Percentiles rank a stretch among this genome's conserved stretches.
phyloP scores from a whole-genome alignment of 1,140 invertebrate genomes.

The Drosophila truncata region DNA sequence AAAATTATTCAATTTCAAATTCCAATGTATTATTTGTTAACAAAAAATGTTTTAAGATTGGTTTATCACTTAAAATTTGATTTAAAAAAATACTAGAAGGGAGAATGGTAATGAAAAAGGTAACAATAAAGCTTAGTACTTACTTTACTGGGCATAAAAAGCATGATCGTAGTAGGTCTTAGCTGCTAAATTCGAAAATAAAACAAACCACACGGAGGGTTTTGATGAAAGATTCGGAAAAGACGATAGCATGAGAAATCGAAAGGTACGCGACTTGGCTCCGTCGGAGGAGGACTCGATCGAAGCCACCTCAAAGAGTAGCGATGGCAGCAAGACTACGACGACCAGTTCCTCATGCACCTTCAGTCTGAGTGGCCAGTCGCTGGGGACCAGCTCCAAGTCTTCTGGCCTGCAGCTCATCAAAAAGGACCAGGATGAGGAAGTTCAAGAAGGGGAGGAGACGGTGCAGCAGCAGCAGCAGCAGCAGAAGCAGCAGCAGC shows the following conservation, averaged over 20 bases:
- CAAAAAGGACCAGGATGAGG: neutral
- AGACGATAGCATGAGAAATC: slow-evolving; percentile 48
- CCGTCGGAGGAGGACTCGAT: slow-evolving; percentile 37
- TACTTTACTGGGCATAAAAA: neutral
- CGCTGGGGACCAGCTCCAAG: neutral
- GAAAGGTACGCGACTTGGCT: slow-evolving; percentile 38
- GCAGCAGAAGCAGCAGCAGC: neutral
- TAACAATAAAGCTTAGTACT: neutral
- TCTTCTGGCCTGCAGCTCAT: neutral
- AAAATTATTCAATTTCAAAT: neutral
- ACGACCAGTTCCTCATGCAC: slow-evolving; percentile 7
- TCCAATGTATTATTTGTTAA: neutral
- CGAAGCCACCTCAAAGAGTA: slow-evolving; percentile 21
- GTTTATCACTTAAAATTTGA: neutral
- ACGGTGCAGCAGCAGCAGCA: neutral
- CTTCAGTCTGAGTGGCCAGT: neutral
- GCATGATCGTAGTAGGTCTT: slow-evolving; percentile 45
- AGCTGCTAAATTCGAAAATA: slow-evolving; percentile 65
- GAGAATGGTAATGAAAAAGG: neutral
- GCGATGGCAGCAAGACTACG: slow-evolving; percentile 13
- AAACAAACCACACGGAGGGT: slow-evolving; percentile 27
- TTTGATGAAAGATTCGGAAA: slow-evolving; percentile 44
- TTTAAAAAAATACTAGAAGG: too few relatives aligned
- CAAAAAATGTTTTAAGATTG: neutral
- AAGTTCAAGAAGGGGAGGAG: neutral